Conservation (phyloP, 2,888 invertebrate genomes). For the Cheilosia grossa region DNA sequence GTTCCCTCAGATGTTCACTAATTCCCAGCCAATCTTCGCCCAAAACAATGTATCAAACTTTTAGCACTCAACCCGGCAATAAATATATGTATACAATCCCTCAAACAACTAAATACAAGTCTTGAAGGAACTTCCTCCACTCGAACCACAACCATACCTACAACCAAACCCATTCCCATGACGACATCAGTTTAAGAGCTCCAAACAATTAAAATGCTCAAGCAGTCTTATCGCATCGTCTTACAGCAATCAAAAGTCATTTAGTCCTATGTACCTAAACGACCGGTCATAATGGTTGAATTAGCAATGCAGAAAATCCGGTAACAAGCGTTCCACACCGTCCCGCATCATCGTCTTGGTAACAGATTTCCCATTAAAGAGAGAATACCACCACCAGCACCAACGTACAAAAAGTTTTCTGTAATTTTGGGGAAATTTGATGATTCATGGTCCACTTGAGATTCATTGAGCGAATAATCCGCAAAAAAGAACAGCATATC, state of each 20-base stretch:
- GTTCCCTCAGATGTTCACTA: too few relatives aligned
- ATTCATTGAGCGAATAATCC: conserved; percentile 62
- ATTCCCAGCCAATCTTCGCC: too few relatives aligned
- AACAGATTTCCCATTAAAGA: conserved; percentile 23
- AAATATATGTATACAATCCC: too few relatives aligned
- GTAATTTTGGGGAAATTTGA: conserved; percentile 61
- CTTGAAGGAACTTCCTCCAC: too few relatives aligned
- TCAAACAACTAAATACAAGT: too few relatives aligned
- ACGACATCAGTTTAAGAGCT: background rate
- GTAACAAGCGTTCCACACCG: conserved; percentile 13
- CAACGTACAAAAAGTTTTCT: conserved; percentile 27
- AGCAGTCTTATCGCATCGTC: conserved; percentile 9
- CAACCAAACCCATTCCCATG: background rate
- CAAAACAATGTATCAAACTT: too few relatives aligned
- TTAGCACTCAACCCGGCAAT: too few relatives aligned
- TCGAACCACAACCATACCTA: background rate
- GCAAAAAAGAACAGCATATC: conserved; percentile 13
- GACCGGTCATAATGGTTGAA: conserved; percentile 39
- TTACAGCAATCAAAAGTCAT: conserved; percentile 38
- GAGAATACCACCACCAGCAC: background rate
- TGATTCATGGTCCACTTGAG: conserved; percentile 73
- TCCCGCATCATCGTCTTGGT: conserved; percentile 5
- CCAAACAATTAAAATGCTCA: conserved; percentile 38
- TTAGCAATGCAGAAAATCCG: conserved; percentile 45
- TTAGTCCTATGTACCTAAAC: conserved; percentile 22